Percentiles rank a stretch among this genome's conserved stretches.
Conservation (phyloP, 2,113 vertebrate genomes). For the Chauna torquata region DNA sequence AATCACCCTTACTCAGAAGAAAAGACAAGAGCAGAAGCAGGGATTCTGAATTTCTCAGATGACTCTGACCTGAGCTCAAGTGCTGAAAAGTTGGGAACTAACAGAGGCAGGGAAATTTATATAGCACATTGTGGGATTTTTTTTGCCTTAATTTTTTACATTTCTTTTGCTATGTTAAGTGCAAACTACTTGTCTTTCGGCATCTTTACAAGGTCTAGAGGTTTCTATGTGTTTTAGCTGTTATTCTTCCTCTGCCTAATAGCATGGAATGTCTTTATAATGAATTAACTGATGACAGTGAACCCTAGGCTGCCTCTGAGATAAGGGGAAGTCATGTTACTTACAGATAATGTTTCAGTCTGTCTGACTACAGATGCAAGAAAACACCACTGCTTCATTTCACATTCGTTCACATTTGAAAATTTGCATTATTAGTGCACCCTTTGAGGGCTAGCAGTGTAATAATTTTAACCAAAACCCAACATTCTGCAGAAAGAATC, state of each 20-base stretch:
- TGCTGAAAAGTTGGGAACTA: neutral
- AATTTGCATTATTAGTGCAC: neutral
- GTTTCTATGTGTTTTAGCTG: neutral
- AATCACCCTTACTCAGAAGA: neutral
- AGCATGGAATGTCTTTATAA: neutral
- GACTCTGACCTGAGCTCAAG: neutral
- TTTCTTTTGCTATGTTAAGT: neutral
- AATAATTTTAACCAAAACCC: conserved; percentile 3
- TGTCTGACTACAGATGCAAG: neutral
- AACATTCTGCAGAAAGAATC: neutral
- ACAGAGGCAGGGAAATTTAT: neutral
- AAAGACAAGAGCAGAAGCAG: neutral
- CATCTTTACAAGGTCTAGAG: neutral
- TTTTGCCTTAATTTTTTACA: neutral
- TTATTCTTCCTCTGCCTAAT: neutral
- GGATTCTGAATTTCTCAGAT: neutral
- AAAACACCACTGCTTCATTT: neutral
- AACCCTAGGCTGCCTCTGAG: neutral
- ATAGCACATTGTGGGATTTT: neutral
- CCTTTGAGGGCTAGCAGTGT: neutral
- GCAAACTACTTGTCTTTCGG: neutral
- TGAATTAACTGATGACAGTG: neutral
- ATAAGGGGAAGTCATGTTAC: neutral
- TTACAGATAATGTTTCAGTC: neutral
- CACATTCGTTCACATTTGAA: neutral